Evolutionary conservation across 2,888 invertebrate genomes (phyloP).

Genomic region (Heliconius cydno): DNA sequence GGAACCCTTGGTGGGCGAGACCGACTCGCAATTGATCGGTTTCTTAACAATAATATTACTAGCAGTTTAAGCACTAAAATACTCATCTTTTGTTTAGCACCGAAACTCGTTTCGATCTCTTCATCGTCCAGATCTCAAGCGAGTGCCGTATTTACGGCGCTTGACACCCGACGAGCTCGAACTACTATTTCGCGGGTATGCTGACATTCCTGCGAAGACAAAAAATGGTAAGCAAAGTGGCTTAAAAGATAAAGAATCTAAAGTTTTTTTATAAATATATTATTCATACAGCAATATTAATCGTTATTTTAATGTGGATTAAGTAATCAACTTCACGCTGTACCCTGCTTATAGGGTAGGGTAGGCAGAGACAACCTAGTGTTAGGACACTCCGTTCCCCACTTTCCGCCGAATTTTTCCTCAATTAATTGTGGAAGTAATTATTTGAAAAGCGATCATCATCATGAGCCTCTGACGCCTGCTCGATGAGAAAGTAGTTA

Average conservation of each 20-base stretch:
- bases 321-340: too few species aligned
- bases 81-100: slow-evolving; percentile 56
- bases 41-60: not conserved
- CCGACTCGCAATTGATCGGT: too few species aligned
- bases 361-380: too few species aligned
- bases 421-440: too few species aligned
- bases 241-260: not conserved
- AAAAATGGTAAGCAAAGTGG: slow-evolving; percentile 52
- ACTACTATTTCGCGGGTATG: slow-evolving; percentile 69
- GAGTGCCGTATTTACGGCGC: slow-evolving; percentile 74
- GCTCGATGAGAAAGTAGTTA: too few species aligned
- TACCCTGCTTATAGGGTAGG: too few species aligned
- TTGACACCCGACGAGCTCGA: slow-evolving; percentile 75
- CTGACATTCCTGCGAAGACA: slow-evolving; percentile 59
- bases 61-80: not conserved
- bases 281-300: not conserved
- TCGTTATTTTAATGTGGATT: not conserved
- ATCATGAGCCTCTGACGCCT: too few species aligned
- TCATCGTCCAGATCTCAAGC: slow-evolving; percentile 76
- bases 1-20: too few species aligned
- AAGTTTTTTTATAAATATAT: not conserved
- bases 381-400: too few species aligned
- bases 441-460: too few species aligned
- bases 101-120: slow-evolving; percentile 77
- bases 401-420: too few species aligned